Conservation (phyloP, 2,797 vertebrate genomes). For the Oreochromis grahami region DNA sequence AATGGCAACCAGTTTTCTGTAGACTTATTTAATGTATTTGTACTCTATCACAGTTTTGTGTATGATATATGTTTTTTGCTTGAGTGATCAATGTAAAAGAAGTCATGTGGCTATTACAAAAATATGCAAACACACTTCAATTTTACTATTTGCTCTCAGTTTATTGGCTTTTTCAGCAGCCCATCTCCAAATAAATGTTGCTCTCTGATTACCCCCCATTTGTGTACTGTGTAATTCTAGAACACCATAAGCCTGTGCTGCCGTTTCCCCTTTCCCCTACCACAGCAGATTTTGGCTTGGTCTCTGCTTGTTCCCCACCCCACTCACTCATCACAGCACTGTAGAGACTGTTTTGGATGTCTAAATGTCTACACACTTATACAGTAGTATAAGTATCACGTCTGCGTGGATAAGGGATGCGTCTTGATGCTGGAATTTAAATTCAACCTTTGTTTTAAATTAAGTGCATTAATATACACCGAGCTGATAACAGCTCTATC, state of each 20-base stretch:
- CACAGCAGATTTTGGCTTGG: neutral
- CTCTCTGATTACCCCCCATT: neutral
- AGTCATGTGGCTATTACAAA: neutral
- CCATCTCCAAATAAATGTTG: neutral
- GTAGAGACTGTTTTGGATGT: neutral
- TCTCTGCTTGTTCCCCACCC: neutral
- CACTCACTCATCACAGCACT: neutral
- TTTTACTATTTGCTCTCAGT: neutral
- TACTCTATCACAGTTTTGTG: neutral
- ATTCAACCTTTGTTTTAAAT: neutral
- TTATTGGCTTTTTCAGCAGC: neutral
- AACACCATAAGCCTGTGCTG: neutral
- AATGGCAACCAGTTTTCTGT: conserved; percentile 9
- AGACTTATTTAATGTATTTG: neutral
- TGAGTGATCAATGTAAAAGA: neutral
- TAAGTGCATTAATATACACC: neutral
- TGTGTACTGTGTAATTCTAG: neutral
- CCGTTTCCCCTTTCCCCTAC: neutral
- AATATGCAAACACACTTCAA: neutral
- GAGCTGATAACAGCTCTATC: accelerated
- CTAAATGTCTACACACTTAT: neutral
- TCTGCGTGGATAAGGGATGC: neutral
- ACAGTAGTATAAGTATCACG: neutral
- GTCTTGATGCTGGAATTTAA: neutral
- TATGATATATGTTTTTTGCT: neutral